These are phyloP conservation scores for Mus caroli DNA, from an alignment of 2,797 vertebrate genomes.

Conservation along the genomic window DNA sequence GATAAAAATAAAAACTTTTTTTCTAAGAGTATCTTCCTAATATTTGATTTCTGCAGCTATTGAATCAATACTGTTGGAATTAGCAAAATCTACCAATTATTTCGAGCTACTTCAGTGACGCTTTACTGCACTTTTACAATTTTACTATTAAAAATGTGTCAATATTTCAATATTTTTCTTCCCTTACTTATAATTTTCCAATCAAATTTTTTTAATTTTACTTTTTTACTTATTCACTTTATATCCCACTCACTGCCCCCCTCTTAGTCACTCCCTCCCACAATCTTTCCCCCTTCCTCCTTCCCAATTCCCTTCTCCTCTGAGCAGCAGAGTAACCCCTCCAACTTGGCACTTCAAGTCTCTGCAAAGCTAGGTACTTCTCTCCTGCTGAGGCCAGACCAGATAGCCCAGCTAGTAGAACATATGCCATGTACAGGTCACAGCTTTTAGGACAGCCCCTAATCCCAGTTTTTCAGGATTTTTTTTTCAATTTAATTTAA, in stretches of 20 bases:
- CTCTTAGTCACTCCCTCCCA: neutral
- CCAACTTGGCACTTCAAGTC: neutral
- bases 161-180: neutral
- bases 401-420: neutral
- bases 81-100: conserved; percentile 23
- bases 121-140: conserved; percentile 18
- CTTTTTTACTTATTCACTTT: neutral
- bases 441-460: neutral
- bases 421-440: neutral
- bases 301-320: neutral
- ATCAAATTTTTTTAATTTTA: conserved; percentile 15
- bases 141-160: conserved; percentile 26
- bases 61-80: neutral
- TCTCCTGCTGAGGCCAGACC: neutral
- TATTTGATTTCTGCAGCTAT: conserved; percentile 14
- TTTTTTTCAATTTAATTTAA: neutral
- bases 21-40: conserved; percentile 20
- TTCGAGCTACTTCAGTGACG: conserved; percentile 13
- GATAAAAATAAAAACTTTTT: conserved; percentile 51
- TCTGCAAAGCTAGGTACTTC: neutral
- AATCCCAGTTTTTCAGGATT: neutral
- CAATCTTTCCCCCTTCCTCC: neutral
- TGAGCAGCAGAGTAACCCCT: neutral
- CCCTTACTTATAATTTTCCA: conserved; percentile 2
- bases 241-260: neutral